phyloP scores from a whole-genome alignment of 2,797 vertebrate species.

The Poeciliopsis presidionis region DNA sequence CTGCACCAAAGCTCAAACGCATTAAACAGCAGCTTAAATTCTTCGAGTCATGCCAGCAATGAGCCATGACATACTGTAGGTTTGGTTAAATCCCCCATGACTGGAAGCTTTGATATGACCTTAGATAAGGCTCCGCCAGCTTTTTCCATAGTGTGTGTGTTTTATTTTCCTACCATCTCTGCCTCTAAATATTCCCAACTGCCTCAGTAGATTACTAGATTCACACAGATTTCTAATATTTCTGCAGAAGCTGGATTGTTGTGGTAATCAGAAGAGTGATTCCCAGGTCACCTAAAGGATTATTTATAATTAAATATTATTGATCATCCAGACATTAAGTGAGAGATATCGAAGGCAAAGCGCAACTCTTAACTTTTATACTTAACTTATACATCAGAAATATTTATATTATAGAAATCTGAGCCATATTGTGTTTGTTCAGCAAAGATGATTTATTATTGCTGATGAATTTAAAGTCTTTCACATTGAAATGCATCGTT shows the following conservation, averaged over 20 bases:
- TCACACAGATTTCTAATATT: conserved; percentile 40
- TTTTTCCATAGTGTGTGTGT: conserved; percentile 33
- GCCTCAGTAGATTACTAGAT: conserved; percentile 38
- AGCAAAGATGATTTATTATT: neutral
- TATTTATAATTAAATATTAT: neutral
- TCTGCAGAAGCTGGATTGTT: conserved; percentile 45
- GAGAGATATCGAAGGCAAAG: neutral
- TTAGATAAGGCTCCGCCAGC: conserved; percentile 20
- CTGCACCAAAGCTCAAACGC: conserved; percentile 13
- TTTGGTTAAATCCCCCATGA: conserved; percentile 20
- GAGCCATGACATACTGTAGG: neutral
- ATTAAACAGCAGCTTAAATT: conserved; percentile 23
- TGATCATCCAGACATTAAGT: neutral
- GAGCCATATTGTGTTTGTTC: too few species aligned
- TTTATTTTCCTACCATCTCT: conserved; percentile 21
- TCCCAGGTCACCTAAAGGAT: conserved; percentile 3
- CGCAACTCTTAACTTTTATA: neutral
- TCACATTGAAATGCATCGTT: neutral
- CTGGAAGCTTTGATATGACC: conserved; percentile 17
- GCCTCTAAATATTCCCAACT: conserved; percentile 46
- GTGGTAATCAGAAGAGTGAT: conserved; percentile 39
- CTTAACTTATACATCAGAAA: too few species aligned
- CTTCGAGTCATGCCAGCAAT: conserved; percentile 16
- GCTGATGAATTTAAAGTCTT: neutral
- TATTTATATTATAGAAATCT: too few species aligned